Percentiles rank a stretch among this genome's conserved stretches.
phyloP scores from a whole-genome alignment of 2,888 invertebrate genomes.

The Phaonia tiefii region DNA sequence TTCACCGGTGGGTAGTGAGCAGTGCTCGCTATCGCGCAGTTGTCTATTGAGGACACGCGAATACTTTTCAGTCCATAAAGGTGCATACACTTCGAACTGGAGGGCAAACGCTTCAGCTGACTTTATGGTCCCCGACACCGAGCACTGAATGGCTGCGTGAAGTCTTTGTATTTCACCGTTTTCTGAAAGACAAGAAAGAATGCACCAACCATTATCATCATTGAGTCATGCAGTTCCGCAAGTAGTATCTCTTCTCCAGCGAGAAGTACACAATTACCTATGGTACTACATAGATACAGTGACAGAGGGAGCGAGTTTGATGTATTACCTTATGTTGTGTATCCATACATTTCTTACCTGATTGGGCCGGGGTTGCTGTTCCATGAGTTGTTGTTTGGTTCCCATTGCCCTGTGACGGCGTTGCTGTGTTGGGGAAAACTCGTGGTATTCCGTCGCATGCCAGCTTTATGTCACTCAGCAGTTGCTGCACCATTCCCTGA shows the following conservation, averaged over 20 bases:
- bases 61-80: conserved; percentile 76
- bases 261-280: too few relatives aligned
- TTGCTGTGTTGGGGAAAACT: conserved; percentile 81
- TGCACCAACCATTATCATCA: too few relatives aligned
- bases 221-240: too few relatives aligned
- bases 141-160: conserved; percentile 70
- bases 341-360: conserved; percentile 3
- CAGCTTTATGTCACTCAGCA: conserved; percentile 89
- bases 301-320: background rate
- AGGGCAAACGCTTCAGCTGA: conserved; percentile 74
- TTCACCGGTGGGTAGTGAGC: conserved; percentile 20
- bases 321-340: background rate
- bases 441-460: conserved; percentile 89
- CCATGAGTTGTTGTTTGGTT: conserved; percentile 63
- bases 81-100: conserved; percentile 75
- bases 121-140: conserved; percentile 72
- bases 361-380: background rate
- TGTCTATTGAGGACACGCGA: conserved; percentile 71
- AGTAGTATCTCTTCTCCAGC: too few relatives aligned
- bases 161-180: conserved; percentile 56
- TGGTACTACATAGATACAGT: too few relatives aligned
- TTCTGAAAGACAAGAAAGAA: conserved; percentile 1
- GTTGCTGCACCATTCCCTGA: conserved; percentile 85
- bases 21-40: conserved; percentile 68
- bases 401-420: conserved; percentile 80